Percentiles rank a stretch among this genome's conserved stretches.
Conservation (phyloP, 2,113 vertebrate species). For the Sylvilagus bachmani region DNA sequence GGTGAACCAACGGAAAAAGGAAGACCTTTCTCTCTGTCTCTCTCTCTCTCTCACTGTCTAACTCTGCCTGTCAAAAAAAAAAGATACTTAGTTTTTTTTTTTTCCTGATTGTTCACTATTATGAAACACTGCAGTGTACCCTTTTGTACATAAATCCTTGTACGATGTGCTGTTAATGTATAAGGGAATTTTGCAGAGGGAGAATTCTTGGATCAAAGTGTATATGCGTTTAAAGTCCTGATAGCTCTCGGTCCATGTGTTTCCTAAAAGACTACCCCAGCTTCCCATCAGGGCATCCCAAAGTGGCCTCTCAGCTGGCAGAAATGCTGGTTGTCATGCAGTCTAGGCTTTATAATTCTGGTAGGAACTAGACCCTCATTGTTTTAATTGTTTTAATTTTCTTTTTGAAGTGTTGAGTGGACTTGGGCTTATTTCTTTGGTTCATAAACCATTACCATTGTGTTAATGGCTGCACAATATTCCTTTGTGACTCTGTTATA, state of each 20-base stretch:
- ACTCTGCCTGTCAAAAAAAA: too few relatives aligned
- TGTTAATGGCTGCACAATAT: background rate
- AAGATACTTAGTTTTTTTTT: too few relatives aligned
- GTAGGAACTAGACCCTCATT: background rate
- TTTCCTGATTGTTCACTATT: background rate
- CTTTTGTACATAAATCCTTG: background rate
- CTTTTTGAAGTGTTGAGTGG: background rate
- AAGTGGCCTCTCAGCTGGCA: background rate
- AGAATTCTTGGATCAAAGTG: background rate
- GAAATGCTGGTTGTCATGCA: background rate
- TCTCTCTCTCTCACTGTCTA: too few relatives aligned
- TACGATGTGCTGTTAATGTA: background rate
- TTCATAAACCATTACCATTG: background rate
- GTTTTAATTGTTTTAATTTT: background rate
- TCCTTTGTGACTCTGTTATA: background rate
- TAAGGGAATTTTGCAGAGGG: background rate
- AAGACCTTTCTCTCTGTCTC: too few relatives aligned
- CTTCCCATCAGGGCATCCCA: background rate
- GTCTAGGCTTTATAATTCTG: constrained; percentile 24
- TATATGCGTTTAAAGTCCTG: background rate
- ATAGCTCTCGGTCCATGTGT: background rate
- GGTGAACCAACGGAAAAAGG: too few relatives aligned
- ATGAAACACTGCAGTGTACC: background rate
- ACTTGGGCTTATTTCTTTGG: background rate
- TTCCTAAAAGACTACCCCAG: background rate